Evolutionary conservation across 2,888 invertebrate species (phyloP), one percentile per base, ranked within the genome.

Genomic region (Trachelus tabidus): DNA sequence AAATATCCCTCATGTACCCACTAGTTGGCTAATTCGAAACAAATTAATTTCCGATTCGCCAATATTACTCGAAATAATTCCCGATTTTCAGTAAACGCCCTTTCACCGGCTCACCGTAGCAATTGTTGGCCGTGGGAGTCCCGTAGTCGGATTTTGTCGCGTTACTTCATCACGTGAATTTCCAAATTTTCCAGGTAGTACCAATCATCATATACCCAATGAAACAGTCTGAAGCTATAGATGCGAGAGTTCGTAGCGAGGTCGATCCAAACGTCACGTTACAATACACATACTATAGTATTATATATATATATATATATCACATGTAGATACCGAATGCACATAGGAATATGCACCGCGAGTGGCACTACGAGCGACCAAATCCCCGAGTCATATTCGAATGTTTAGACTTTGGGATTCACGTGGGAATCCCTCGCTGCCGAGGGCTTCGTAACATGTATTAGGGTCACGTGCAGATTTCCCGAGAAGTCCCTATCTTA

Each of bases 391-490:
- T 71, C 71, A 71, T 71, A 71, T 71, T 71, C 80, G 79, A 86
- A 83, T 85, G 83, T 86, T 87, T 86, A 86, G 86, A 85, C 82
- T 86, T 83, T 82, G 82, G 87, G 84, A 85, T 86, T 85, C 84
- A 82, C 85, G 85, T 80, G 85, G 87, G 86, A 86, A 87, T 71
- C 31, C 30, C 71, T 71, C 73, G 34, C 73, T 12, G 74, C 23
- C 34, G 78, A 75, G 78, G 75, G 76, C 75, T 78, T 73, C 75
- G 37, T 69, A 69, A 68, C 71, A 68, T 68, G 87, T 89, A 89
- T 89, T 89, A 89, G 84, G 88, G 89, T 89, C 89, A 90, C 89
- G 89, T 89, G 87, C 88, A 87, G 89, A 89, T 89, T 89, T 88
- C 85, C 83, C 86, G 83, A 74, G 35, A 37, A 34, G 35, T 30